phyloP scores from a whole-genome alignment of 2,888 invertebrate species.

The Caradrina kadenii region DNA sequence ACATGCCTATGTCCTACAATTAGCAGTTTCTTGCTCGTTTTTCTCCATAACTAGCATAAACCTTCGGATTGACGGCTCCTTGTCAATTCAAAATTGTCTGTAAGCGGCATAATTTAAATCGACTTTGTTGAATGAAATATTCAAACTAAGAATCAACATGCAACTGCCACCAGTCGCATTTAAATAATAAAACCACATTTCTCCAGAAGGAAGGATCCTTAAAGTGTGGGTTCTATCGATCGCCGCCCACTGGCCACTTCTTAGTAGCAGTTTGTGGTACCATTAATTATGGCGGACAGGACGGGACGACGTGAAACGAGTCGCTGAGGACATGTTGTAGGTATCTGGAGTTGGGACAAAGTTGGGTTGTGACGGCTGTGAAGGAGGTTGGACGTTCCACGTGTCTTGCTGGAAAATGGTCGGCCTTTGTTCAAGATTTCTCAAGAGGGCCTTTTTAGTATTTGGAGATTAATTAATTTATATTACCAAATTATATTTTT shows the following conservation, averaged over 20 bases:
- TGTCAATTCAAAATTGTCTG: too few species aligned
- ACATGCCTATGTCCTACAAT: background rate
- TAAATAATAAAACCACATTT: constrained; percentile 25
- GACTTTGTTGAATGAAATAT: background rate
- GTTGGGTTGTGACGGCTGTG: constrained; percentile 2
- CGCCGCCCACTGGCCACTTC: constrained; percentile 79
- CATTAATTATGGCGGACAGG: constrained; percentile 85
- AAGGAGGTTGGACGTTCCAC: background rate
- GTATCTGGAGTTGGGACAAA: constrained; percentile 5
- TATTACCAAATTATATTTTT: too few species aligned
- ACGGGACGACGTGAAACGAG: constrained; percentile 42
- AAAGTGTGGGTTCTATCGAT: constrained; percentile 86
- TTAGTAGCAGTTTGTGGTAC: constrained; percentile 84
- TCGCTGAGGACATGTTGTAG: constrained; percentile 38
- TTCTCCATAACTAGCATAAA: too few species aligned
- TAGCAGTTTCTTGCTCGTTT: too few species aligned
- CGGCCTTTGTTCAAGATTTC: background rate
- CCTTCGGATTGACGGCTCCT: too few species aligned
- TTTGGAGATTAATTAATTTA: too few species aligned
- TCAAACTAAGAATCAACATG: background rate
- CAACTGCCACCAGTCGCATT: constrained; percentile 15
- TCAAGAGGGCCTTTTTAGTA: too few species aligned
- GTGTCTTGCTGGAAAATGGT: background rate
- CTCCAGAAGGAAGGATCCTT: constrained; percentile 71
- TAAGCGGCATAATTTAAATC: too few species aligned